Evolutionary conservation across 2,888 invertebrate species (phyloP), one percentile per base, ranked within the genome.

Genomic region (Pyrrhosoma nymphula): DNA sequence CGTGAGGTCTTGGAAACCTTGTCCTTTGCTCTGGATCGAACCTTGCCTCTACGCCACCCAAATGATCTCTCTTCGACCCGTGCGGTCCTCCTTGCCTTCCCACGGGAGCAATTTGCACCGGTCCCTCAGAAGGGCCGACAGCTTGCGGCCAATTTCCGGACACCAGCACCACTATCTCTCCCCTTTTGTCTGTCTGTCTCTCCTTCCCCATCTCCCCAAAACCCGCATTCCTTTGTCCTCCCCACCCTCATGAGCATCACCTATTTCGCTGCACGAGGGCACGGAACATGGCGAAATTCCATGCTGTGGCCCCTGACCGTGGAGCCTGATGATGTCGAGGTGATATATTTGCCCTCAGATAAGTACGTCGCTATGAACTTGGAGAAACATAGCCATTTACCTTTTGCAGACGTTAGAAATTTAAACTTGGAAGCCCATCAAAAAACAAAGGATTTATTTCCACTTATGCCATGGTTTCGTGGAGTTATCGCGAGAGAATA

Each of bases 91-190:
- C 69, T 26, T 69, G 26, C 4, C 69, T 2, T 6, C 69, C n/a
- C 69, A 69, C 82, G 82, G 16, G 82, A 82, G 82, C 82, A 82
- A 82, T 82, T 82, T 82, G 35, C 82, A 1, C 35, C 30, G 14
- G 35, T 26, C 16, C 30, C 14, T 18, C 30, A 35, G 6, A 35
- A 35, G 14, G 14, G 35, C 82, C 82, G 82, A 82, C 82, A 16
- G 30, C 82, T 82, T 35, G 30, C 82, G 82, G 82, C 82, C n/a
- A 82, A 82, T 82, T 82, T 35, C 35, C 82, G 35, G 82, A 82
- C 35, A 82, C 35, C 60, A 69, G 69, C 26, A 26, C 16, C 82
- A 0, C 16, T 35, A 0, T 18, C 3, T 35, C 75, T 75, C 30
- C 12, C 75, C 0, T 75, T 56, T 56, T 16, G n/a, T n/a, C 56